Percentiles rank a stretch among this genome's conserved stretches.
Evolutionary conservation across 2,113 vertebrate genomes (phyloP).

Genomic region (Tyrannus savana): DNA sequence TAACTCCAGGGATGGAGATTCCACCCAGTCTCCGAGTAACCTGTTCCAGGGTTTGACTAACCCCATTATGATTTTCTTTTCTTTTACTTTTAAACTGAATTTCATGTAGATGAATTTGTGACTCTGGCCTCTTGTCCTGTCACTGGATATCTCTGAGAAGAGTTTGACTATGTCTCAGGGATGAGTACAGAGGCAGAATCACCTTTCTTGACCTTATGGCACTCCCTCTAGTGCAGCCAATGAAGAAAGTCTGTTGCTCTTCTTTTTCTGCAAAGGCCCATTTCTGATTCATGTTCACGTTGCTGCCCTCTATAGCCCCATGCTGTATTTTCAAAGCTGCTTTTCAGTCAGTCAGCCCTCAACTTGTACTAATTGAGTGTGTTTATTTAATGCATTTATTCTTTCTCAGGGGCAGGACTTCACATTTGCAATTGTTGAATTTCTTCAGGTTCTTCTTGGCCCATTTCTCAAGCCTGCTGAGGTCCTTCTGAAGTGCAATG

Average conservation of each 20-base stretch:
- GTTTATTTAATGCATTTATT: background rate
- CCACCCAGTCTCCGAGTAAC: background rate
- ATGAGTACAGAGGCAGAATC: background rate
- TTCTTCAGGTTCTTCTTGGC: background rate
- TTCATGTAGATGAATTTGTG: background rate
- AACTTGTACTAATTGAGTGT: background rate
- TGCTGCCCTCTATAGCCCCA: background rate
- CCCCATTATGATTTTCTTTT: background rate
- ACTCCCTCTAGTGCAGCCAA: background rate
- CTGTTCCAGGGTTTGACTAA: background rate
- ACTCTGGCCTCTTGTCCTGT: background rate
- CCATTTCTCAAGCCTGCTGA: background rate
- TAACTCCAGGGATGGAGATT: background rate
- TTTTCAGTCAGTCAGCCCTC: background rate
- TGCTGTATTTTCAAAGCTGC: background rate
- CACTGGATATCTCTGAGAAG: background rate
- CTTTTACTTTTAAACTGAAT: background rate
- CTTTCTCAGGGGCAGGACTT: background rate
- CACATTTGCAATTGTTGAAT: background rate
- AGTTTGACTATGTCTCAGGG: background rate
- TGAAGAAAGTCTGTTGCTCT: background rate
- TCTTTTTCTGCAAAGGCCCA: background rate
- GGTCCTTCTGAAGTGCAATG: background rate
- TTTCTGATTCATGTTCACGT: background rate
- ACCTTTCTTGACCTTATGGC: background rate